Evolutionary conservation across 2,113 vertebrate genomes (phyloP).

Genomic region (Eolophus roseicapilla): DNA sequence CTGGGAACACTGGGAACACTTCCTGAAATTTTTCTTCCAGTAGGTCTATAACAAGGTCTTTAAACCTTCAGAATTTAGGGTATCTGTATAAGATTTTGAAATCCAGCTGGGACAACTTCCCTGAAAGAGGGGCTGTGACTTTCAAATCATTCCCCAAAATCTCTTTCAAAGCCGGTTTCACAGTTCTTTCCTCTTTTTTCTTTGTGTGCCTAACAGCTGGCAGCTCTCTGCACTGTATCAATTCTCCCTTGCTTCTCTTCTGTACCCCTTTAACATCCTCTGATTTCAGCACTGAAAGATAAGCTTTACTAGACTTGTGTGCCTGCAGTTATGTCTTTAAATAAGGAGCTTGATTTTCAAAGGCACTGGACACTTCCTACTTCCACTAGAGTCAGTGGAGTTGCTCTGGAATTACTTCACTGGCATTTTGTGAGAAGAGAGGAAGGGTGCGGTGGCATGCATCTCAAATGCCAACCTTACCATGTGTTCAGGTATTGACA

Average conservation of each 20-base stretch:
- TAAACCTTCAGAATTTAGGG: neutral
- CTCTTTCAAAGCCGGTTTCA: neutral
- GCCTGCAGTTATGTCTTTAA: neutral
- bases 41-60: neutral
- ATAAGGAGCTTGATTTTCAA: neutral
- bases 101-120: neutral
- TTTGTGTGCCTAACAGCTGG: neutral
- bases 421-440: neutral
- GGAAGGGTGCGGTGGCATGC: neutral
- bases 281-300: neutral
- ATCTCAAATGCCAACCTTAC: fast-evolving
- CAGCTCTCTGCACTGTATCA: neutral
- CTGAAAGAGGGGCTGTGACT: neutral
- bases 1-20: neutral
- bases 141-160: neutral
- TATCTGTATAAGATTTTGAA: neutral
- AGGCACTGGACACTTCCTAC: neutral
- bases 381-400: neutral
- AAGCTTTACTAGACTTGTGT: neutral
- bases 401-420: neutral
- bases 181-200: neutral
- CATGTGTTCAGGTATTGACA: neutral
- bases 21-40: neutral
- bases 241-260: neutral
- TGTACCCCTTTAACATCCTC: neutral